Percentiles rank a stretch among this genome's conserved stretches.
These are phyloP conservation scores for Diachrysia chrysitis DNA, from an alignment of 2,888 invertebrate species.

Conservation along the genomic window DNA sequence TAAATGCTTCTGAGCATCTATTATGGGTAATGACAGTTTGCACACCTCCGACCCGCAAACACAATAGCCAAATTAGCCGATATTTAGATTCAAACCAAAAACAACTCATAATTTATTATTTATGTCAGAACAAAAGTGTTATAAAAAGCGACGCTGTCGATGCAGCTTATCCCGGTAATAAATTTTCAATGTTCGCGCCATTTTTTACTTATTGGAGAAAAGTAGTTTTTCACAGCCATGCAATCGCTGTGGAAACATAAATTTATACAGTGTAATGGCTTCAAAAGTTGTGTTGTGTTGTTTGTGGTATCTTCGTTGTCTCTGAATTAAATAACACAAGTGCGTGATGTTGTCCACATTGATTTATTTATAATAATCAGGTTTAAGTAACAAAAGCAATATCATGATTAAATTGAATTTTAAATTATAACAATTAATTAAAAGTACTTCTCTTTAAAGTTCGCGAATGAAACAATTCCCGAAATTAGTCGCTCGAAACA, in stretches of 20 bases:
- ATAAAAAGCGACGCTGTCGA: constrained; percentile 38
- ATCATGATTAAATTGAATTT: too few relatives aligned
- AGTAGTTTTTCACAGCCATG: constrained; percentile 31
- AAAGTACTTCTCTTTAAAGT: neutral
- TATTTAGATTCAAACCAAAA: too few relatives aligned
- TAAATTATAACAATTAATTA: neutral
- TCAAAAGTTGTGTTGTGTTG: too few relatives aligned
- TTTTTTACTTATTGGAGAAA: constrained; percentile 36
- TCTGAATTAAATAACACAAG: too few relatives aligned
- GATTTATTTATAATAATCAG: too few relatives aligned
- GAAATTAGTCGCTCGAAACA: constrained; percentile 12
- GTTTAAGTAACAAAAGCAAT: too few relatives aligned
- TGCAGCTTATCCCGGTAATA: constrained; percentile 38
- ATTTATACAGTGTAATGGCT: neutral
- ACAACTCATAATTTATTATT: neutral
- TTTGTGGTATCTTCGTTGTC: too few relatives aligned
- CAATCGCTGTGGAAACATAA: neutral
- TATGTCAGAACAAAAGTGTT: constrained; percentile 13
- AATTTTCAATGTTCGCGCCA: constrained; percentile 35
- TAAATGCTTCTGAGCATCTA: too few relatives aligned
- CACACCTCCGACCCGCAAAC: too few relatives aligned
- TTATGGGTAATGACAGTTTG: too few relatives aligned
- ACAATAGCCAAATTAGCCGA: too few relatives aligned
- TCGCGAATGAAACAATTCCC: constrained; percentile 2
- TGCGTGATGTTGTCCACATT: too few relatives aligned